These are phyloP conservation scores for Caenorhabditis uteleia DNA, from an alignment of 2,888 invertebrate species.

Conservation along the genomic window DNA sequence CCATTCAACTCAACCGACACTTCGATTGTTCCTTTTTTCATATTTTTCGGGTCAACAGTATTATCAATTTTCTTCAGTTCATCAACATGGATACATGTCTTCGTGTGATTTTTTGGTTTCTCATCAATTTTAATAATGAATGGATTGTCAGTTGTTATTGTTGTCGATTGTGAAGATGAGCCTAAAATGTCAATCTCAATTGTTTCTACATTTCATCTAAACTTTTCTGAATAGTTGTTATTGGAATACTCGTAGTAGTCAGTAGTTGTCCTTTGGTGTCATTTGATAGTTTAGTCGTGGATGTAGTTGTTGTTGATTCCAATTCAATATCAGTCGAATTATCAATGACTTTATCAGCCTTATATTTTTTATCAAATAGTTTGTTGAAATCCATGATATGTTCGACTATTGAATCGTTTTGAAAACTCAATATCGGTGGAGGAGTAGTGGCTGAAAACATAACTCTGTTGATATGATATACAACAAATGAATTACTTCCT, in stretches of 20 bases:
- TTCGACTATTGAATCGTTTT: not conserved
- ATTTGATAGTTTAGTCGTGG: not conserved
- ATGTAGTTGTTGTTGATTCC: not conserved
- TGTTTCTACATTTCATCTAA: no score
- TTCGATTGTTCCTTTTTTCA: slow-evolving; percentile 19
- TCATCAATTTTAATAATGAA: slow-evolving; percentile 4
- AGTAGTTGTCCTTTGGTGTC: not conserved
- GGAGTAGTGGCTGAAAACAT: slow-evolving; percentile 1
- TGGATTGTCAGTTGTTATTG: not conserved
- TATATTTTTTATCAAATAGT: not conserved
- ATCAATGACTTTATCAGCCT: not conserved
- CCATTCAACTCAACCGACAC: slow-evolving; percentile 25
- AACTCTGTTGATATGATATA: slow-evolving; percentile 16
- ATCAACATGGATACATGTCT: slow-evolving; percentile 29
- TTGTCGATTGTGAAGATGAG: slow-evolving; percentile 1
- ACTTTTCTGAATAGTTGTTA: no score
- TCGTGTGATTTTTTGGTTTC: slow-evolving; percentile 9
- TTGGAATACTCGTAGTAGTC: no score
- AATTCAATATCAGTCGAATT: not conserved
- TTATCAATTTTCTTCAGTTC: slow-evolving; percentile 18
- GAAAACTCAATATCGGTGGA: not conserved
- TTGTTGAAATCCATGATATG: no score
- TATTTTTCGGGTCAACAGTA: not conserved
- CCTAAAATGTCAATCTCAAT: no score
- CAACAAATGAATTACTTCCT: slow-evolving; percentile 20